These are phyloP conservation scores for Malurus elegans DNA, from an alignment of 2,113 vertebrate species.

Conservation along the genomic window DNA sequence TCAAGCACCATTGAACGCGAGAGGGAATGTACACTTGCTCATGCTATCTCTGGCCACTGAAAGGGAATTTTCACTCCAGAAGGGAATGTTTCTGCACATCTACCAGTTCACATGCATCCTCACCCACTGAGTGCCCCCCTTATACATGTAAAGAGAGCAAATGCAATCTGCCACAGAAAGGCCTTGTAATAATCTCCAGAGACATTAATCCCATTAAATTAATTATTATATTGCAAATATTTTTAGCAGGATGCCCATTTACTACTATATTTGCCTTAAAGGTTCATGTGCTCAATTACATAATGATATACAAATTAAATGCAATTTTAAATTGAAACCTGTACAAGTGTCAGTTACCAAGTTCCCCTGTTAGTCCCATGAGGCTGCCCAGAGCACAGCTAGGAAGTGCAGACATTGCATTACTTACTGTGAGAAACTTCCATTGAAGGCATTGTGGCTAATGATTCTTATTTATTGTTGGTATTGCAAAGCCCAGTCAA, in stretches of 20 bases:
- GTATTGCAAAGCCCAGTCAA: not conserved
- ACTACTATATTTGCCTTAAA: constrained; percentile 70
- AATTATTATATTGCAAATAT: constrained; percentile 71
- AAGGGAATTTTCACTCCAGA: not conserved
- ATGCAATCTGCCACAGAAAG: constrained; percentile 16
- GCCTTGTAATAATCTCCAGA: constrained; percentile 48
- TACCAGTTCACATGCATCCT: not conserved
- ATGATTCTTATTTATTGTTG: constrained; percentile 35
- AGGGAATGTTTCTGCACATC: not conserved
- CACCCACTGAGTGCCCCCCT: not conserved
- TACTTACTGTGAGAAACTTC: constrained; percentile 59
- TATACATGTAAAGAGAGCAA: not conserved
- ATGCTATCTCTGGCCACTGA: not conserved
- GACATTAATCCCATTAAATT: constrained; percentile 62
- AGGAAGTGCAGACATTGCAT: constrained; percentile 48
- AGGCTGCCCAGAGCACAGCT: constrained; percentile 71
- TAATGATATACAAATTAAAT: constrained; percentile 80
- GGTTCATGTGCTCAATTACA: constrained; percentile 71
- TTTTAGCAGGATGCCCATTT: constrained; percentile 72
- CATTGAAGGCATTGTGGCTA: constrained; percentile 63
- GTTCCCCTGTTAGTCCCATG: constrained; percentile 57
- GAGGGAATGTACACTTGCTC: not conserved
- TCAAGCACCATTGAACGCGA: not conserved
- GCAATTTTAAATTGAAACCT: constrained; percentile 76
- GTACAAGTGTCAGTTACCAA: constrained; percentile 70